Percentiles rank a stretch among this genome's conserved stretches.
phyloP scores from a whole-genome alignment of 2,113 vertebrate genomes.

The Zosterops hypoxanthus region DNA sequence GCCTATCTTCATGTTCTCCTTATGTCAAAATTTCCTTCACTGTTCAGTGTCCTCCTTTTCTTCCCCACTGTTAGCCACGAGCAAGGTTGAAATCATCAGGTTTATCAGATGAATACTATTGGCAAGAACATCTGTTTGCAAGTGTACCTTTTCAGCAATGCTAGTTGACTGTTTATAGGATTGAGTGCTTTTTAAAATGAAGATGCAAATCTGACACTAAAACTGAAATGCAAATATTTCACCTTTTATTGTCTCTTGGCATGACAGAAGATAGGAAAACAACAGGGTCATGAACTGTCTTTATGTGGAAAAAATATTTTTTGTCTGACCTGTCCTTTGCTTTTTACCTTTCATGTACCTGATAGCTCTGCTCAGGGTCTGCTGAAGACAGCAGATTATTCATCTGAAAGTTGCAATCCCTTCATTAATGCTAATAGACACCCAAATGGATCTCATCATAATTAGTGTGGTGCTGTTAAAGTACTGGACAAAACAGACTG shows the following conservation, averaged over 20 bases:
- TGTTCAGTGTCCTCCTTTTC: neutral
- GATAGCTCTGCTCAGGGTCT: neutral
- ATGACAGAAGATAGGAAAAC: neutral
- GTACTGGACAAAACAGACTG: neutral
- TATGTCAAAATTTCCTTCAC: neutral
- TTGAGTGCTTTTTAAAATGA: neutral
- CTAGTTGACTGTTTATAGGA: slow-evolving; percentile 17
- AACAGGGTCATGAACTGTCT: neutral
- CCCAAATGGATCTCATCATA: slow-evolving; percentile 4
- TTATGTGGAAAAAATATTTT: neutral
- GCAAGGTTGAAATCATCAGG: neutral
- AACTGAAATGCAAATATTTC: slow-evolving; percentile 9
- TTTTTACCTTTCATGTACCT: neutral
- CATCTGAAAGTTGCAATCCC: slow-evolving; percentile 15
- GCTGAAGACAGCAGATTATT: slow-evolving; percentile 12
- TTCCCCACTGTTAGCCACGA: neutral
- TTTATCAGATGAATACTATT: slow-evolving; percentile 13
- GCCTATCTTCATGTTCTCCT: neutral
- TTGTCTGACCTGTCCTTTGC: neutral
- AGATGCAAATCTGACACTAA: neutral
- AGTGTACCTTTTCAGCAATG: neutral
- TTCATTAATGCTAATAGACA: slow-evolving; percentile 51
- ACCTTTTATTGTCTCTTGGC: neutral
- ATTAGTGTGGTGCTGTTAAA: neutral
- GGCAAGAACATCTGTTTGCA: slow-evolving; percentile 26